Conservation (phyloP, 2,888 invertebrate species). For the Eupithecia tripunctaria region DNA sequence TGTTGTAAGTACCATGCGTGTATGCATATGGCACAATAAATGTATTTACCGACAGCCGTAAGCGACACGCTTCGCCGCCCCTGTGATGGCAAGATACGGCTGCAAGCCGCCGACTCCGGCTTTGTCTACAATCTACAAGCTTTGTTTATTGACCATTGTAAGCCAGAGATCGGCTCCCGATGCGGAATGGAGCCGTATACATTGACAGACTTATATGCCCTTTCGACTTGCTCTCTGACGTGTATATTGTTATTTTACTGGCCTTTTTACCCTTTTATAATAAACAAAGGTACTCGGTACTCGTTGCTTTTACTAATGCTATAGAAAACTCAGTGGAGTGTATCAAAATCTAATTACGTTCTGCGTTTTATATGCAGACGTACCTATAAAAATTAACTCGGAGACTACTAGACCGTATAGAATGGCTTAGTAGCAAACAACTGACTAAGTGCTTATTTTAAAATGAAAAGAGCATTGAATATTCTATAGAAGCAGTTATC, state of each 20-base stretch:
- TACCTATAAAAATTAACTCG: slow-evolving; percentile 8
- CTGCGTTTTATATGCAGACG: neutral
- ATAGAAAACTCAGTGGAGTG: slow-evolving; percentile 2
- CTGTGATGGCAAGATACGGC: slow-evolving; percentile 70
- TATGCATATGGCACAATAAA: slow-evolving; percentile 73
- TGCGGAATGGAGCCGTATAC: slow-evolving; percentile 71
- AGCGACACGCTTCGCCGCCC: slow-evolving; percentile 74
- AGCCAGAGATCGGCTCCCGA: slow-evolving; percentile 67
- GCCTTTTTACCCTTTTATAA: slow-evolving; percentile 23
- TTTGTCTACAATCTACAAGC: slow-evolving; percentile 74
- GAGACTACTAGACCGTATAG: slow-evolving; percentile 3
- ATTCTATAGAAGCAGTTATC: slow-evolving; percentile 17
- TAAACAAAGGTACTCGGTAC: slow-evolving; percentile 9
- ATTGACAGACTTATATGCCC: slow-evolving; percentile 53
- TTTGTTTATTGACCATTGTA: slow-evolving; percentile 80
- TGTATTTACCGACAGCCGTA: slow-evolving; percentile 74
- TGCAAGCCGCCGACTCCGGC: slow-evolving; percentile 65
- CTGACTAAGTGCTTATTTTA: neutral
- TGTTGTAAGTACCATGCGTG: slow-evolving; percentile 58
- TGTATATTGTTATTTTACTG: slow-evolving; percentile 39
- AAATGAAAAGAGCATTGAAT: slow-evolving; percentile 14
- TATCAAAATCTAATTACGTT: slow-evolving; percentile 3
- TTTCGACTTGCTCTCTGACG: slow-evolving; percentile 33
- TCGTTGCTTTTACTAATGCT: slow-evolving; percentile 1
- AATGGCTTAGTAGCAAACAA: neutral